These are phyloP conservation scores for Temnothorax curvispinosus DNA, from an alignment of 1,140 invertebrate genomes.

Conservation along the genomic window DNA sequence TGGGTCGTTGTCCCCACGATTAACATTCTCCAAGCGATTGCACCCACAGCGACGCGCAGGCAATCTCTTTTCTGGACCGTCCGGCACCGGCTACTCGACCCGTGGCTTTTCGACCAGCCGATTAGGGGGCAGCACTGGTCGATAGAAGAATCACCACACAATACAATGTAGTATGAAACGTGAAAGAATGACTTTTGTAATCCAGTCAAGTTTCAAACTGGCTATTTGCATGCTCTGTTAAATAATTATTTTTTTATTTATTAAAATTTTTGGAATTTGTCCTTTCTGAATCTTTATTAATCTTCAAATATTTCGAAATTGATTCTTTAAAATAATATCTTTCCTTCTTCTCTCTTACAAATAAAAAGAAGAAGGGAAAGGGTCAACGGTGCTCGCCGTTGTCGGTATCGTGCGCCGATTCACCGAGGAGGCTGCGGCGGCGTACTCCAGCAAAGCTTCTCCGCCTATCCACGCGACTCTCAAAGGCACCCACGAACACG, in stretches of 20 bases:
- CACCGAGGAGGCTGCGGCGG: constrained; percentile 51
- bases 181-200: not conserved
- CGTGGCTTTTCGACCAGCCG: constrained; percentile 1
- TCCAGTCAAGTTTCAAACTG: not conserved
- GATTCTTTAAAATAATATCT: not conserved
- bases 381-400: not conserved
- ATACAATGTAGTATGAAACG: not conserved
- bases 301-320: not conserved
- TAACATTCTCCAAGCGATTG: constrained; percentile 83
- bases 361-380: not conserved
- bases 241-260: not conserved
- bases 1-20: constrained; percentile 73
- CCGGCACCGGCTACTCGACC: constrained; percentile 28
- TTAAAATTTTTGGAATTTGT: not conserved
- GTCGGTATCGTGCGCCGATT: constrained; percentile 54
- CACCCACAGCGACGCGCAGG: constrained; percentile 77
- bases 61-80: constrained; percentile 77
- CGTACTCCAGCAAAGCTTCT: constrained; percentile 66
- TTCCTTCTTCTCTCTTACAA: not conserved
- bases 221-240: not conserved
- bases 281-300: not conserved
- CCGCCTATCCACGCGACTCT: constrained; percentile 83
- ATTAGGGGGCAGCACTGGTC: constrained; percentile 77
- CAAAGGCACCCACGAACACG: constrained; percentile 76
- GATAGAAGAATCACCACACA: constrained; percentile 5